Conservation (phyloP, 2,888 invertebrate genomes). For the Eudemis profundana region DNA sequence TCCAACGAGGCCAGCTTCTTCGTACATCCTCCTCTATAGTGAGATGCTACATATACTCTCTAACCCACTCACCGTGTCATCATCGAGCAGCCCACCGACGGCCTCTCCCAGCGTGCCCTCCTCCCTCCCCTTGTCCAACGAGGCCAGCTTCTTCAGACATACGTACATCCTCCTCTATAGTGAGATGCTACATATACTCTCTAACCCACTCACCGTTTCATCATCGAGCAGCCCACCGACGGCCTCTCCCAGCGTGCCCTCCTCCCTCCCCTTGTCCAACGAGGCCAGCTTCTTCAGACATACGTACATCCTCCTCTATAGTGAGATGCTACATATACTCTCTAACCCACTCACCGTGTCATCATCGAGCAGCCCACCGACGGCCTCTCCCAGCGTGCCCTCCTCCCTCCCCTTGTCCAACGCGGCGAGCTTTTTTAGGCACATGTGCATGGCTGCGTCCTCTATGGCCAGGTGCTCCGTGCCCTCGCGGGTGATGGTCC, state of each 20-base stretch:
- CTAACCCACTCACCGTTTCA: no score
- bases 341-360: slow-evolving; percentile 82
- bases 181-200: slow-evolving; percentile 75
- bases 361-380: slow-evolving; percentile 81
- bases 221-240: no score
- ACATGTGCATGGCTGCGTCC: slow-evolving; percentile 90
- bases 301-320: no score
- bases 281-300: no score
- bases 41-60: no score
- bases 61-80: slow-evolving; percentile 81
- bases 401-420: slow-evolving; percentile 84
- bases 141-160: slow-evolving; percentile 90
- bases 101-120: slow-evolving; percentile 85
- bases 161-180: slow-evolving; percentile 91
- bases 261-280: no score
- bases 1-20: no score
- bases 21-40: no score
- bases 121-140: slow-evolving; percentile 84
- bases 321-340: neutral
- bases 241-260: no score
- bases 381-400: slow-evolving; percentile 84
- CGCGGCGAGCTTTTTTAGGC: slow-evolving; percentile 90
- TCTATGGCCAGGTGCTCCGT: slow-evolving; percentile 86
- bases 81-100: slow-evolving; percentile 80
- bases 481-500: slow-evolving; percentile 82